These are phyloP conservation scores for Drosophila kikkawai DNA, from an alignment of 1,140 invertebrate species.

Conservation along the genomic window DNA sequence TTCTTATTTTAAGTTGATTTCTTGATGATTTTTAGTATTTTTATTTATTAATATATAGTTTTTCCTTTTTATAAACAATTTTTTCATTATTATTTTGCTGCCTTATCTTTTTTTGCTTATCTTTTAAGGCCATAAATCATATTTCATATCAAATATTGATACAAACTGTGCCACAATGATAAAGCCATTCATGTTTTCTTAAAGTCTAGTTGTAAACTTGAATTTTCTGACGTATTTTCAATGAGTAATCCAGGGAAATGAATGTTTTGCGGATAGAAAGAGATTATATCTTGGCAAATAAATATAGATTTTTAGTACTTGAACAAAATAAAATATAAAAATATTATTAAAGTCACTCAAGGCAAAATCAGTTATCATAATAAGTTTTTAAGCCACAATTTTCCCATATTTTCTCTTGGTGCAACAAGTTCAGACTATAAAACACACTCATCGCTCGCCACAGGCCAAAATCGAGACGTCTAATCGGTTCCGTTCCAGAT, in stretches of 20 bases:
- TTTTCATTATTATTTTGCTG: not conserved
- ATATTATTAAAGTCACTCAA: too few species aligned
- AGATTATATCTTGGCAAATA: not conserved
- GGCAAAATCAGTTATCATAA: too few species aligned
- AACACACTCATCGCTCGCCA: constrained; percentile 24
- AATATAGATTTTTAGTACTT: not conserved
- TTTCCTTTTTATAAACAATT: not conserved
- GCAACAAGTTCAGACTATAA: not conserved
- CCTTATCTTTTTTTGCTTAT: not conserved
- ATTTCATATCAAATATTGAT: constrained; percentile 17
- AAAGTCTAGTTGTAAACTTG: not conserved
- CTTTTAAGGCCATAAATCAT: constrained; percentile 1
- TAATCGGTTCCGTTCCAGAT: constrained; percentile 52
- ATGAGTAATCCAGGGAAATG: not conserved
- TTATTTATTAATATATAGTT: too few species aligned
- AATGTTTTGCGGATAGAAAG: too few species aligned
- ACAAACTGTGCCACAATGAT: not conserved
- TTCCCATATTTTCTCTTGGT: not conserved
- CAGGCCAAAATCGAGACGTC: constrained; percentile 38
- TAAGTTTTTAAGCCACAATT: too few species aligned
- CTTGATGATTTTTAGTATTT: not conserved
- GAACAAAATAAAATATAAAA: not conserved
- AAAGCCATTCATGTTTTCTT: constrained; percentile 8
- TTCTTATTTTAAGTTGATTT: not conserved
- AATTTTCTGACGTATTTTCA: not conserved